These are phyloP conservation scores for Xanthia icteritia DNA, from an alignment of 2,888 invertebrate species.

Conservation along the genomic window DNA sequence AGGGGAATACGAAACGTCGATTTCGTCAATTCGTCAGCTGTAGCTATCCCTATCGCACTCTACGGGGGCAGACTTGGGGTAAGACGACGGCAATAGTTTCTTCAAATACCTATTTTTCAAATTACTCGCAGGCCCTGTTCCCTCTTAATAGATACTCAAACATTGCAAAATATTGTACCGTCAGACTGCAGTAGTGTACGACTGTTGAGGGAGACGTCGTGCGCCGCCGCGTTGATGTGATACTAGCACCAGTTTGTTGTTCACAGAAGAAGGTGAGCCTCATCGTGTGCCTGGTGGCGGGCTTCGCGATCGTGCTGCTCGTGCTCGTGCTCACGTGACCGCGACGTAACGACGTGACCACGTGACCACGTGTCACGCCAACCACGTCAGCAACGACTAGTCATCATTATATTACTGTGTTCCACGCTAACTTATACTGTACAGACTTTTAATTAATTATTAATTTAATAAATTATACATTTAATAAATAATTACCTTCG, in stretches of 20 bases:
- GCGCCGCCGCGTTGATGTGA: no score
- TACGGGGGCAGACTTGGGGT: no score
- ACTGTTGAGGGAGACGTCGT: no score
- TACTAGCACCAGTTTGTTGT: slow-evolving; percentile 54
- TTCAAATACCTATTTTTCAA: no score
- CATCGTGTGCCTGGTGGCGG: slow-evolving; percentile 80
- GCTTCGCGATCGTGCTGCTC: slow-evolving; percentile 81
- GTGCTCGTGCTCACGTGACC: slow-evolving; percentile 80
- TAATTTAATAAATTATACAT: slow-evolving; percentile 45
- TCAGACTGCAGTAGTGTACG: not conserved
- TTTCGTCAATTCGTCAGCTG: no score
- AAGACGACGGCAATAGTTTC: no score
- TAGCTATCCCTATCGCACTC: no score
- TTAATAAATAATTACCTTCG: not conserved
- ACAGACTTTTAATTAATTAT: slow-evolving; percentile 33
- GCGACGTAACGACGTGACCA: not conserved
- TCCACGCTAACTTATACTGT: slow-evolving; percentile 46
- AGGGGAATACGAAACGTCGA: no score
- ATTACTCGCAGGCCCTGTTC: no score
- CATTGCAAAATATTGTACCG: not conserved
- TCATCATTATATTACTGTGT: slow-evolving; percentile 45
- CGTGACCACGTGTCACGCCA: not conserved
- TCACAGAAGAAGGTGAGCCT: slow-evolving; percentile 84
- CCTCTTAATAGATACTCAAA: no score
- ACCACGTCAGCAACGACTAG: slow-evolving; percentile 19